Conservation (phyloP, 2,797 vertebrate genomes). For the Peromyscus eremicus region DNA sequence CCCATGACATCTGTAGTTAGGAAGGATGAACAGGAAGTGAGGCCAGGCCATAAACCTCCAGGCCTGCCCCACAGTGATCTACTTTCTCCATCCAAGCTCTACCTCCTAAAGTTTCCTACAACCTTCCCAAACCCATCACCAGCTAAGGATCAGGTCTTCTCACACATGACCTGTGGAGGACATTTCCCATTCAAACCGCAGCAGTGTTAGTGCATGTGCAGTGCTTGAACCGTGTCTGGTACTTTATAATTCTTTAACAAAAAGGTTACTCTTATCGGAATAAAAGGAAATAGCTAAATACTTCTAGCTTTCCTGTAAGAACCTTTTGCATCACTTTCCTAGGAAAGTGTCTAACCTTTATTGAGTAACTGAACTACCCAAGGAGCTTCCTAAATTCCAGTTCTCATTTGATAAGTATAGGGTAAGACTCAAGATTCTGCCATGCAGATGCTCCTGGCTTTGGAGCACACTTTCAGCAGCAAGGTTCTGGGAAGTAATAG, state of each 20-base stretch:
- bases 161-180: background rate
- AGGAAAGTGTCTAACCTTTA: background rate
- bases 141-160: background rate
- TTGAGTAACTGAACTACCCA: background rate
- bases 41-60: background rate
- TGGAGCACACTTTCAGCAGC: background rate
- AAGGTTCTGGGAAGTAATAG: background rate
- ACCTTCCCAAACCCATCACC: background rate
- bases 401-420: background rate
- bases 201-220: background rate
- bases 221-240: background rate
- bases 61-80: background rate
- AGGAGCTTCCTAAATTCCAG: background rate
- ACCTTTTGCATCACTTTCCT: background rate
- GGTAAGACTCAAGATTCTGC: background rate
- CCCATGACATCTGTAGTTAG: background rate
- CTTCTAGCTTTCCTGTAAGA: background rate
- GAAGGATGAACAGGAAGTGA: background rate
- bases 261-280: conserved; percentile 14
- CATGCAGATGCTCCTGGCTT: background rate
- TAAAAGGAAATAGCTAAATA: background rate
- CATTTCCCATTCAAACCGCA: background rate
- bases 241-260: conserved; percentile 31
- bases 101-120: background rate
- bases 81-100: background rate